Base-by-base conservation (phyloP, 2,113 vertebrate genomes). In the Seriola dumerili region DNA sequence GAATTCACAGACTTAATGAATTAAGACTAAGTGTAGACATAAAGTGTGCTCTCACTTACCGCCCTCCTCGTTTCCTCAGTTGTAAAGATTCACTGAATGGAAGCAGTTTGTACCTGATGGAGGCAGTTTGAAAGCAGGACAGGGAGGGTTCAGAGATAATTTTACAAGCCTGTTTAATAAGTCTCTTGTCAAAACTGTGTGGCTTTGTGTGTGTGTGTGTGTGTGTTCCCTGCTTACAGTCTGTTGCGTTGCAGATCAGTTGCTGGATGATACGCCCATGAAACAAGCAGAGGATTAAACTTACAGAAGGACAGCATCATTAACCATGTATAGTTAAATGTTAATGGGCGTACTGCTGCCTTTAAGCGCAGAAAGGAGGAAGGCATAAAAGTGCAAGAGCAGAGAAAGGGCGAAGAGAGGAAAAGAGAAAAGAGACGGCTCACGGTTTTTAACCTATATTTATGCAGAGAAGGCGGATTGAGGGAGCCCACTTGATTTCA, bases 141-240 rank as follows among this genome's bases (percentile, higher is more conserved):
- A 16, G 74, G 75, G 88, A 85, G 72, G 34, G 66, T 68, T 80
- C 55, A 23, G 34, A 72, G 61, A 72, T 85, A 66, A 86, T 90
- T 91, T 90, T 76, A 85, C 84, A 83, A 87, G 84, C 68, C 76
- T 68, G 64, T 76, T 90, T 90, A 91, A 88, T 87, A 83, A 80
- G 75, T 74, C 79, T 80, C 79, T 69, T 76, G 72, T 85, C 80
- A 81, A 88, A 90, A 90, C 68, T 64, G 77, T 80, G 71, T 62
- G 66, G 72, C 76, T 72, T 48, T 83, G 72, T 78, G 23, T 72
- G 42, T 83, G 71, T 78, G 80, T 75, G 50, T 57, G 77, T 70
- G 76, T 34, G 61, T 71, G 70, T 66, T 76, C 14, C 2, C 16
- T 5, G 34, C 13, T 58, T 57, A 21, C 5, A 69, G 59, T 62